A percentile compares a stretch with the other conserved stretches of the same genome.
Evolutionary conservation across 2,113 vertebrate genomes (phyloP).

Genomic region (Xiphophorus hellerii): DNA sequence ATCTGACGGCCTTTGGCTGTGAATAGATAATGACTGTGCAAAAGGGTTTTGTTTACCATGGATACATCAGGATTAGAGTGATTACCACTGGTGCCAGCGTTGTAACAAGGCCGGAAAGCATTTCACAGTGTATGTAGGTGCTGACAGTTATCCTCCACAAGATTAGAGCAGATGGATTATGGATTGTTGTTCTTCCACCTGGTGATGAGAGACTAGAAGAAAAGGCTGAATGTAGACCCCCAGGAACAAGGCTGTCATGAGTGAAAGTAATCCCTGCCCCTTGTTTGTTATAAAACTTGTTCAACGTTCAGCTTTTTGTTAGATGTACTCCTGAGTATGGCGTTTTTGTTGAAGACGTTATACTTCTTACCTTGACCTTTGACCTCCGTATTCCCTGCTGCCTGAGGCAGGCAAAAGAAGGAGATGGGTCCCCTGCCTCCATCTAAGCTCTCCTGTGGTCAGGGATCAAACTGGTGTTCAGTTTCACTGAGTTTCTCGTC

Average conservation of each 20-base stretch:
- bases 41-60: conserved; percentile 61
- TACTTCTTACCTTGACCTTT: conserved; percentile 63
- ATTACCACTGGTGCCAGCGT: conserved; percentile 70
- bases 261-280: conserved; percentile 35
- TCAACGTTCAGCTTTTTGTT: conserved; percentile 28
- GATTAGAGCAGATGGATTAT: conserved; percentile 66
- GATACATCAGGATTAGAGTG: conserved; percentile 65
- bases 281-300: conserved; percentile 17
- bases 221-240: conserved; percentile 17
- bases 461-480: conserved; percentile 35
- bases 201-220: conserved; percentile 68
- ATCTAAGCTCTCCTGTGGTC: conserved; percentile 46
- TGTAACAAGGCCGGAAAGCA: conserved; percentile 52
- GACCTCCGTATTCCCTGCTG: conserved; percentile 47
- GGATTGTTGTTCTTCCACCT: conserved; percentile 56
- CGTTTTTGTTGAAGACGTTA: conserved; percentile 20
- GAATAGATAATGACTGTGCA: conserved; percentile 66
- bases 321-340: conserved; percentile 13
- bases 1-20: conserved; percentile 55
- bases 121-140: conserved; percentile 59
- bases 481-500: conserved; percentile 63
- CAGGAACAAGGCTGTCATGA: conserved; percentile 18
- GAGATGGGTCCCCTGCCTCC: conserved; percentile 53
- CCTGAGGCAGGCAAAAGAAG: conserved; percentile 14
- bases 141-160: conserved; percentile 68